Evolutionary conservation across 2,888 invertebrate genomes (phyloP), one percentile per base, ranked within the genome.

Genomic region (Drosophila nr. fundita): DNA sequence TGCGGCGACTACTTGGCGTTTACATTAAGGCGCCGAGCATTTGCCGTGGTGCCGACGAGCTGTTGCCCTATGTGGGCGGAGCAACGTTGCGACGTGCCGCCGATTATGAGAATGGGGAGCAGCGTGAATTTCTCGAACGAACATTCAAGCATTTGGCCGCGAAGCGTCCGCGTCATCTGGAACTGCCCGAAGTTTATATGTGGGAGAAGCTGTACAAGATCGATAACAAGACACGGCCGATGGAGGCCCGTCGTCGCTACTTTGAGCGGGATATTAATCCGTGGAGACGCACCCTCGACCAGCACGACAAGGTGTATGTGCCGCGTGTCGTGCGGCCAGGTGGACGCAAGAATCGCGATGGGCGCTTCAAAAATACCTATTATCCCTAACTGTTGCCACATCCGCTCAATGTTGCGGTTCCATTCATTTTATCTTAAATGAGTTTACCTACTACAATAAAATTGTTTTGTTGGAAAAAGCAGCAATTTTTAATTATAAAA

Each of bases 181-280:
- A 95, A 52, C 68, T 92, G 15, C 96, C 97, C 29, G 97, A 98
- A 93, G 93, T 96, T 40, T 96, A 96, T 87, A 92, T 95, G 66
- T 98, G 98, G 98, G 97, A 98, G 90, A 95, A 95, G 77, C 96
- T 98, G 75, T 98, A 97, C 91, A 96, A 97, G 92, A 95, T 96
- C 27, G 93, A 96, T 89, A 93, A 95, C 85, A 94, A 96, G 15
- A 96, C 95, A 0, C 94, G 96, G 72, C 94, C 95, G 55, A 92
- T 95, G 92, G 97, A 97, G 59, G 94, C 95, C 10, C 95, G 94
- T 82, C 94, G 95, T 61, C 94, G 96, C 57, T 96, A 95, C 86
- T 97, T 96, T 92, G 96, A 97, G 92, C 92, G 95, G 65, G 93
- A 93, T n/a, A 91, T 94, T 27, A 95, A 96, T 91, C 95, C 95